Evolutionary conservation across 2,888 invertebrate species (phyloP), one percentile per base, ranked within the genome.

Genomic region (Plusia festucae): DNA sequence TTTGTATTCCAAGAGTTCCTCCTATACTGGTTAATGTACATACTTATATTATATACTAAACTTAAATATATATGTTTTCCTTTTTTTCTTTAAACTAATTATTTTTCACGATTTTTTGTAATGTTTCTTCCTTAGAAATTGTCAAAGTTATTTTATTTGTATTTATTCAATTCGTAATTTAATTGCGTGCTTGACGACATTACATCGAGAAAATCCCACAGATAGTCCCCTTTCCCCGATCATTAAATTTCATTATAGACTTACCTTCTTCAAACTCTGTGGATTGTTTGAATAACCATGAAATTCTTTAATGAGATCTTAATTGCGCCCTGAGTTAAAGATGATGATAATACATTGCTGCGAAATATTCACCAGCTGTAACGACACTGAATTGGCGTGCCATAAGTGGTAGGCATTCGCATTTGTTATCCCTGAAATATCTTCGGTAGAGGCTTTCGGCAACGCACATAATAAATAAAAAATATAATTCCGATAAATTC

Each of bases 241-340:
- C 86, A 88, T 90, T 89, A 87, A 83, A 86, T 87, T 88, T 88
- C 73, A 87, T 88, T 89, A 86, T 74, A 68, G 78, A 85, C 78
- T 84, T 84, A 87, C 86, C 84, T 86, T 83, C 82, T 85, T 85
- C 83, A 86, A 86, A 88, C 81, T 85, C 85, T 72, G 78, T 72
- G 82, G 84, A 88, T 86, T 88, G 83, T 85, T 85, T 79, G 79
- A 86, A 89, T 87, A 86, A 84, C 84, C 86, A 85, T 86, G 80
- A 88, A 90, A 89, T 88, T 84, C 82, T 81, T 84, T 85, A 88
- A 89, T 88, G 84, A 83, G 71, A 82, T 88, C 86, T 88, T 90
- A 89, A 90, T 89, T 88, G 78, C 77, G 74, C 84, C 87, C 87
- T 82, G 84, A 88, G 73, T 71, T 66, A 70, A 68, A 57, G 53